A percentile compares a stretch with the other conserved stretches of the same genome.
Evolutionary conservation across 2,888 invertebrate genomes (phyloP).

Genomic region (Zeuzera pyrina): DNA sequence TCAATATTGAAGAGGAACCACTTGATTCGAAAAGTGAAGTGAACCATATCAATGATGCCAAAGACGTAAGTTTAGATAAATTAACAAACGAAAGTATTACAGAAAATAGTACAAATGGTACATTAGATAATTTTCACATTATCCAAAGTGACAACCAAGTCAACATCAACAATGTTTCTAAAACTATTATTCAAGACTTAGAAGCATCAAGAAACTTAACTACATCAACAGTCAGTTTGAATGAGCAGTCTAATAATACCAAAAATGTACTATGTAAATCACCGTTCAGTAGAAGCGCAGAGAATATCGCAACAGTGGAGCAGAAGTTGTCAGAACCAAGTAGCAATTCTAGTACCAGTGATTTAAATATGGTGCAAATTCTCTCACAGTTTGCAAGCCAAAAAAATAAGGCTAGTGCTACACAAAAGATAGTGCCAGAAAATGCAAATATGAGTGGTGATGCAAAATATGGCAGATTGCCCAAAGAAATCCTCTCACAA

Average conservation of each 20-base stretch:
- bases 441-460: constrained; percentile 20
- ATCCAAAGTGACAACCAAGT: no score
- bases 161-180: no score
- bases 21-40: no score
- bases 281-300: constrained; percentile 45
- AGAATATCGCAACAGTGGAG: constrained; percentile 37
- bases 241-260: constrained; percentile 26
- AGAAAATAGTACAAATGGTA: no score
- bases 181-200: no score
- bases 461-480: constrained; percentile 35
- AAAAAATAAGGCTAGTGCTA: constrained; percentile 43
- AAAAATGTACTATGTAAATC: constrained; percentile 22
- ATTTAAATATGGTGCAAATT: constrained; percentile 42
- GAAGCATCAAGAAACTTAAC: no score
- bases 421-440: constrained; percentile 45
- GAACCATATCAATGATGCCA: no score
- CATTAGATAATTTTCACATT: no score
- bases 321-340: constrained; percentile 16
- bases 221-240: constrained; percentile 45
- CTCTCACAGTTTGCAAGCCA: constrained; percentile 42
- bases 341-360: constrained; percentile 26
- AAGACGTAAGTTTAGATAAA: no score
- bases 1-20: no score
- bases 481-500: constrained; percentile 54
- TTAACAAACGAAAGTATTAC: no score